phyloP scores from a whole-genome alignment of 2,113 vertebrate species.

The Ceyx cyanopectus region DNA sequence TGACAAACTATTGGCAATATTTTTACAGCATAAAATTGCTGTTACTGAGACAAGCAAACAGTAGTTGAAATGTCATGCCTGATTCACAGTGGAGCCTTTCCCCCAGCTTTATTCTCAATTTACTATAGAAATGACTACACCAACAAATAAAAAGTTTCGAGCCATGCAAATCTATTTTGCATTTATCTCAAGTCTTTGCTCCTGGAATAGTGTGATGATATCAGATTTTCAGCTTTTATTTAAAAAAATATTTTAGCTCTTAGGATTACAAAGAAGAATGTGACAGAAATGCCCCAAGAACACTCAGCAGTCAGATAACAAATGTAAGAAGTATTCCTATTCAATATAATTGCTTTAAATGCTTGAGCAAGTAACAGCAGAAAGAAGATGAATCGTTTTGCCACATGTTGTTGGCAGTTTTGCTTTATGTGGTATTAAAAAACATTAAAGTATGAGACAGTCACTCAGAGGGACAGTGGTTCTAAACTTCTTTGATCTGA shows the following conservation, averaged over 20 bases:
- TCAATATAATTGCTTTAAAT: background rate
- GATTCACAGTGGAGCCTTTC: background rate
- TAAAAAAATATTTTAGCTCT: background rate
- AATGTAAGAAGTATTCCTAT: background rate
- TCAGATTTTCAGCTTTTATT: background rate
- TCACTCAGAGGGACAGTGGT: accelerated
- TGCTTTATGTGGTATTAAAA: background rate
- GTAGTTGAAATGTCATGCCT: background rate
- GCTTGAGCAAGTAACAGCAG: background rate
- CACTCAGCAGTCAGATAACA: background rate
- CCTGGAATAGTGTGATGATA: background rate
- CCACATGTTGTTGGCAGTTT: background rate
- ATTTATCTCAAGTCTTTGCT: background rate
- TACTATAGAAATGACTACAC: background rate
- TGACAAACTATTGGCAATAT: background rate
- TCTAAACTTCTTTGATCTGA: accelerated
- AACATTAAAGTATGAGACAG: background rate
- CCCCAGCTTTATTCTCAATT: background rate
- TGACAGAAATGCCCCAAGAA: background rate
- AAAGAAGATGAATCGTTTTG: background rate
- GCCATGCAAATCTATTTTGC: background rate
- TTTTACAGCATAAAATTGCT: background rate
- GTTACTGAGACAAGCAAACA: background rate
- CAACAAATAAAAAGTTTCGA: background rate
- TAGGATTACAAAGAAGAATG: background rate